phyloP scores from a whole-genome alignment of 2,888 invertebrate species.

The Pocota personata region DNA sequence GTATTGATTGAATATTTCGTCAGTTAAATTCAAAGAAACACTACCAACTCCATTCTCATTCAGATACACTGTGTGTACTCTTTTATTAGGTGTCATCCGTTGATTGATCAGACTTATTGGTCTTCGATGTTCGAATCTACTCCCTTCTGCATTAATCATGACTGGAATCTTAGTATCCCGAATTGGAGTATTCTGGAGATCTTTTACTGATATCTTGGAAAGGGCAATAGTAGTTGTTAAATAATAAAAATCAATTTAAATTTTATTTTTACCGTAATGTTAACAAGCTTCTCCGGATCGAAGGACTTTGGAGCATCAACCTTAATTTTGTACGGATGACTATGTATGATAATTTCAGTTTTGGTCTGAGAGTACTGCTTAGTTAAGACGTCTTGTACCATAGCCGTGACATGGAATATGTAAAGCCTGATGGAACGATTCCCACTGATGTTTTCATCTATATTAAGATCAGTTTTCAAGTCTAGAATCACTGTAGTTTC shows the following conservation, averaged over 20 bases:
- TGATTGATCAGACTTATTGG: too few relatives aligned
- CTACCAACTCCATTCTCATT: not conserved
- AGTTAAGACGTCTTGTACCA: slow-evolving; percentile 93
- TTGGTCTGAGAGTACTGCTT: slow-evolving; percentile 89
- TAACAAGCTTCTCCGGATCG: slow-evolving; percentile 91
- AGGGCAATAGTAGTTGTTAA: not conserved
- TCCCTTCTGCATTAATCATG: not conserved
- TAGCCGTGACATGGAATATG: slow-evolving; percentile 88
- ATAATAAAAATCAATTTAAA: not conserved
- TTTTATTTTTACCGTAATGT: slow-evolving; percentile 34
- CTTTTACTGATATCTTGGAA: not conserved
- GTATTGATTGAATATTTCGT: not conserved
- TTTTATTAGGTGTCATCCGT: too few relatives aligned
- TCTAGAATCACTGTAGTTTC: slow-evolving; percentile 88
- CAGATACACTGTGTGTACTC: not conserved
- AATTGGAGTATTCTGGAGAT: not conserved
- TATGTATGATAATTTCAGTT: slow-evolving; percentile 89
- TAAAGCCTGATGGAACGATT: not conserved
- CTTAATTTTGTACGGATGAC: slow-evolving; percentile 88
- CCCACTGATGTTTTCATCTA: slow-evolving; percentile 84
- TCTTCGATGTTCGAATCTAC: not conserved
- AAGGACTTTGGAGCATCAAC: slow-evolving; percentile 93
- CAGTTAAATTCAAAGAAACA: not conserved
- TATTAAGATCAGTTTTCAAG: slow-evolving; percentile 88
- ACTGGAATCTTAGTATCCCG: not conserved